phyloP scores from a whole-genome alignment of 2,797 vertebrate species.

The Xiphophorus birchmanni region DNA sequence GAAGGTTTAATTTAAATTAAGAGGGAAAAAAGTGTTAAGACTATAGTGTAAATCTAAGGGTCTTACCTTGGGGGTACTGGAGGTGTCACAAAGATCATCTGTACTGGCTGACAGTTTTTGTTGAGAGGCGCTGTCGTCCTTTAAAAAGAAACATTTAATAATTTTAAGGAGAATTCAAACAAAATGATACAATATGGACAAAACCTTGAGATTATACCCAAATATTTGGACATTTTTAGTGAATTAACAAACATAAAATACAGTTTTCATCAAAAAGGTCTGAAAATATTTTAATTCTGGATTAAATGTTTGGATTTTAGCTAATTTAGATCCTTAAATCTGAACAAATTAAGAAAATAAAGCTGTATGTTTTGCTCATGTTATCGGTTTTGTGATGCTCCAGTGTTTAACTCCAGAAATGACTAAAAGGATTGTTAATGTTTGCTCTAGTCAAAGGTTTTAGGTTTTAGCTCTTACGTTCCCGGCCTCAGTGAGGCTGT shows the following conservation, averaged over 20 bases:
- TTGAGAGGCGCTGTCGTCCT: constrained; percentile 36
- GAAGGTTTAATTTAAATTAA: background rate
- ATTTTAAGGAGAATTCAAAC: background rate
- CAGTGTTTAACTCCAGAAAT: background rate
- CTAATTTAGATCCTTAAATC: background rate
- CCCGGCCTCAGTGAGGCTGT: constrained; percentile 46
- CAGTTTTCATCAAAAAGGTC: background rate
- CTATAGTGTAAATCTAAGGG: no score
- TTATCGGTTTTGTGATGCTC: background rate
- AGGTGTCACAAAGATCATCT: constrained; percentile 40
- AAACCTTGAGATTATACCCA: background rate
- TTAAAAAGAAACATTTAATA: constrained; percentile 4
- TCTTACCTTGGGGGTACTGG: constrained; percentile 47
- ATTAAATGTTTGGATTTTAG: background rate
- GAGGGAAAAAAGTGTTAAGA: background rate
- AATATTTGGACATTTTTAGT: background rate
- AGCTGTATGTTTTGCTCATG: background rate
- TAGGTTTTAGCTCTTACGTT: constrained; percentile 48
- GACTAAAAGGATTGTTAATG: background rate
- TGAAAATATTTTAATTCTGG: background rate
- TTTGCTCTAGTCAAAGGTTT: background rate
- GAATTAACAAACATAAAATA: background rate
- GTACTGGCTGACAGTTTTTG: constrained; percentile 30
- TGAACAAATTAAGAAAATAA: background rate
- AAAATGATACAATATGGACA: no score